These are phyloP conservation scores for Hippocampus barbouri DNA, from an alignment of 2,113 vertebrate genomes.

Conservation along the genomic window DNA sequence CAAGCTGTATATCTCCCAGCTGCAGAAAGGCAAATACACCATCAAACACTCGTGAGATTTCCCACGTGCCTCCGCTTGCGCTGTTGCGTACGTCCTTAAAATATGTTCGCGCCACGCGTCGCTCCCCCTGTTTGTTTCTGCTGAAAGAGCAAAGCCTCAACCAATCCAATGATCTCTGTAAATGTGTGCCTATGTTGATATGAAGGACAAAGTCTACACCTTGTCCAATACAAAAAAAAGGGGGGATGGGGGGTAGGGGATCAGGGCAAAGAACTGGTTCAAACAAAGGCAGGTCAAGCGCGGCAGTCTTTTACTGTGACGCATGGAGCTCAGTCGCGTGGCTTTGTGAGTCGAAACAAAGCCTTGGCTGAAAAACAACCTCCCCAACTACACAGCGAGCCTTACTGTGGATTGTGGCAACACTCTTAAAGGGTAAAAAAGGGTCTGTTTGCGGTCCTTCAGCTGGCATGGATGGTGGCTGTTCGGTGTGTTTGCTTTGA, in stretches of 20 bases:
- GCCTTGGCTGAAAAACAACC: conserved; percentile 13
- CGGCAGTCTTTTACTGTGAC: conserved; percentile 33
- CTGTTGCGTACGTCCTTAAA: neutral
- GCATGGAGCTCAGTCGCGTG: conserved; percentile 45
- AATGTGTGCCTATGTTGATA: conserved; percentile 61
- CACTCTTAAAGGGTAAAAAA: conserved; percentile 26
- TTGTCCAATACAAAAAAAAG: conserved; percentile 31
- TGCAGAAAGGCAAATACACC: conserved; percentile 97
- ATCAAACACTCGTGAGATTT: conserved; percentile 83
- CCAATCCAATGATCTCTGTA: conserved; percentile 30
- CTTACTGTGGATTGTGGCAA: conserved; percentile 30
- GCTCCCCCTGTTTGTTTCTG: conserved; percentile 9
- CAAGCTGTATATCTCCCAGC: conserved; percentile 94
- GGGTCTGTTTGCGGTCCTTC: conserved; percentile 19
- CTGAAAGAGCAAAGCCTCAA: neutral
- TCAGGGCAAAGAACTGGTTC: conserved; percentile 59
- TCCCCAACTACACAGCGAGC: conserved; percentile 29
- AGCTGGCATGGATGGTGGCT: neutral
- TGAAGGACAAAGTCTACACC: conserved; percentile 46
- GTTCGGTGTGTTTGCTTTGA: neutral
- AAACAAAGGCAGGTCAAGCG: neutral
- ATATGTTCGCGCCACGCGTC: conserved; percentile 4
- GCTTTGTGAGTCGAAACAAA: conserved; percentile 51
- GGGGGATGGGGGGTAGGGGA: conserved; percentile 32
- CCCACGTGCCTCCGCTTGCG: conserved; percentile 2